Percentiles rank a stretch among this genome's conserved stretches.
Evolutionary conservation across 2,113 vertebrate genomes (phyloP).

Genomic region (Laterallus jamaicensis): DNA sequence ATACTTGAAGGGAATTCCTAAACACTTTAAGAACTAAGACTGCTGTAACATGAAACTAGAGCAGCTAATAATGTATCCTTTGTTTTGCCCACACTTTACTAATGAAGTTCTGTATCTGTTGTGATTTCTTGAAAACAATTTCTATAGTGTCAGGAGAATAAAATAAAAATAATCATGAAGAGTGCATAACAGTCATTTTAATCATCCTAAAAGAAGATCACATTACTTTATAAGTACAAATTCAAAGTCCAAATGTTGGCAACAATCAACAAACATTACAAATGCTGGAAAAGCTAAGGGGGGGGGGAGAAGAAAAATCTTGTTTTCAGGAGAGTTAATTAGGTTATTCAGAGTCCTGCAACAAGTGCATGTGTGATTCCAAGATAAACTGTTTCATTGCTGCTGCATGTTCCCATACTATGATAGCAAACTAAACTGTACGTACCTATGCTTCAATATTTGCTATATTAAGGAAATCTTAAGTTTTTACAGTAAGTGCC

Average conservation of each 20-base stretch:
- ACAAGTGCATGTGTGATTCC: background rate
- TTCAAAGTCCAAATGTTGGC: background rate
- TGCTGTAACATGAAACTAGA: background rate
- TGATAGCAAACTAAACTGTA: background rate
- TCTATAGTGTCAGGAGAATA: background rate
- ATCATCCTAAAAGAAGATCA: background rate
- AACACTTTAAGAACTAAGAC: conserved; percentile 7
- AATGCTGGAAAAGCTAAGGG: background rate
- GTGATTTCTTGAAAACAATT: background rate
- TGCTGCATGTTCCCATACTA: background rate
- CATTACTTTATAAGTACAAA: background rate
- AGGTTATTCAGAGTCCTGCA: background rate
- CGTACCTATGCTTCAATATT: background rate
- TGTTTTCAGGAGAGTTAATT: background rate
- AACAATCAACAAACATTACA: background rate
- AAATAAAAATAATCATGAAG: background rate
- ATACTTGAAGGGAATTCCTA: conserved; percentile 25
- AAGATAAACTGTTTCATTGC: background rate
- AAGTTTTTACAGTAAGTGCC: background rate
- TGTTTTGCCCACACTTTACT: background rate
- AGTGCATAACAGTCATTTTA: background rate
- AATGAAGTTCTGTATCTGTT: background rate
- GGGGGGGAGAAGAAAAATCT: background rate
- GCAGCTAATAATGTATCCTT: background rate
- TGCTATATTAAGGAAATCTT: background rate